Evolutionary conservation across 2,888 invertebrate genomes (phyloP), one percentile per base, ranked within the genome.

Genomic region (Luperina testacea): DNA sequence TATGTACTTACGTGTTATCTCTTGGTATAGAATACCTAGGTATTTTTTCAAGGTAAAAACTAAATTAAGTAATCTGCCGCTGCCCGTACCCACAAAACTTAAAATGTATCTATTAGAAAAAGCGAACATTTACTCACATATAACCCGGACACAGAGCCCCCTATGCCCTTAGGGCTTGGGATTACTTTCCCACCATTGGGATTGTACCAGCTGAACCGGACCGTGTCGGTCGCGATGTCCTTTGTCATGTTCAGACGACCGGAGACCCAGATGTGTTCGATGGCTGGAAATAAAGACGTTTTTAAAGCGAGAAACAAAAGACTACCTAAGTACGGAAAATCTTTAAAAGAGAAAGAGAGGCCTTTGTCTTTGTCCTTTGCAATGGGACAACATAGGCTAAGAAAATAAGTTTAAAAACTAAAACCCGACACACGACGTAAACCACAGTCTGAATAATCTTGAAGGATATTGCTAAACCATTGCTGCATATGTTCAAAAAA

Each of bases 221-320:
- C 80, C 0, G 83, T 77, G 24, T 95, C 96, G 0, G 91, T 90
- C 0, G 83, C 48, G 1, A 89, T 69, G 59, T 96, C 95, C 79
- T 92, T 95, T 0, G 94, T 92, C 93, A 94, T 94, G 78, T 96
- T 96, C 59, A 97, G 84, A 2, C 94, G 95, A 0, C 97, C 97
- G 0, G 96, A 94, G 20, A 97, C 89, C 97, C 97, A 97, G 13
- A 97, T 90, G 86, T 97, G 97, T 73, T 92, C 92, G 1, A 97
- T 90, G 4, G 96, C 96, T 96, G 88, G 2, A 92, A 92, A 69
- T 8, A 61, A 57, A 1, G 0, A 17, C 6, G 1, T 17, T 51
- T 24, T 69, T 24, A 20, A 20, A 8, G 15, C 7, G 1, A 59
- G n/a, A 2, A 13, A 59, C 5, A 1, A n/a, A n/a, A 13, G n/a